Evolutionary conservation across 2,113 vertebrate species (phyloP), one percentile per base, ranked within the genome.

Genomic region (Delphinapterus leucas): DNA sequence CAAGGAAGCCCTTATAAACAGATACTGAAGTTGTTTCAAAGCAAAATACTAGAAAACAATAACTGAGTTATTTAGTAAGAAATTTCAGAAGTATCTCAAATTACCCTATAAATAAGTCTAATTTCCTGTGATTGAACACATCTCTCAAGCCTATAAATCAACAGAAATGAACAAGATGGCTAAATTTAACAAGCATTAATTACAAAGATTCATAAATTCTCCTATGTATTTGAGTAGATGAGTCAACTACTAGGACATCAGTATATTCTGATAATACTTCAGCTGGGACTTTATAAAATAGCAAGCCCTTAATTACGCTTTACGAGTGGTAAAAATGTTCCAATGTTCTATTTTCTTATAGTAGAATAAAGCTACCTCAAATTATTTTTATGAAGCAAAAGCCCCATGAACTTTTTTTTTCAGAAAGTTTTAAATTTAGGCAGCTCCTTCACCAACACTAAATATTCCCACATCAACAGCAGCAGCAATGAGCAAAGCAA

Each of bases 301-400:
- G 25, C 25, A 93, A 76, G 33, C 26, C 17, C 53, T 95, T n/a
- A 85, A 88, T 13, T 88, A 44, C 26, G 17, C 65, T 38, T 55
- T 31, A 55, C 63, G 86, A 90, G 41, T 44, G 82, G 7, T 55
- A 5, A 70, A 85, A 60, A 93, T n/a, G 33, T 76, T 88, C 65
- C 31, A 93, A 80, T 53, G 5, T 67, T 83, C 55, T 77, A 68
- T 71, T 93, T 8, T n/a, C 0, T 70, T 89, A 90, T 10, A 79
- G 68, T 36, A 84, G 2, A 87, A 71, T 77, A 83, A 71, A 90
- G n/a, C 41, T 88, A 84, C 12, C 36, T 49, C 53, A 88, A 91
- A 81, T n/a, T 88, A 41, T 53, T 61, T 95, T 65, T 65, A 92
- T 88, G 70, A 88, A n/a, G 82, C 60, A 86, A 97, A 91, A 73